Conservation (phyloP, 2,113 vertebrate species). For the Glaucomys volans region DNA sequence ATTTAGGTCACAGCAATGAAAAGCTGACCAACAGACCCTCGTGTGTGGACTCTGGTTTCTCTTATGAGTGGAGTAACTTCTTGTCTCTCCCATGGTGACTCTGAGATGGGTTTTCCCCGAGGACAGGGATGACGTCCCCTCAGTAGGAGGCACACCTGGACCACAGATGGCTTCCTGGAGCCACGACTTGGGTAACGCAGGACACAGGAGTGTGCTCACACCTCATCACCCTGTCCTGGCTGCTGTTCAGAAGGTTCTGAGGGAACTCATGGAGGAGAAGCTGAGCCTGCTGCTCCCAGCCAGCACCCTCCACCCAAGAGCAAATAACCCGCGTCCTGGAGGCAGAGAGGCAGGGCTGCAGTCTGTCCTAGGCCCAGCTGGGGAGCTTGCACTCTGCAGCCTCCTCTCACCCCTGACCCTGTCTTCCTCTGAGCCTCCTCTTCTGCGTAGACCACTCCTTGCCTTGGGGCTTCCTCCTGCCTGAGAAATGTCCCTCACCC, state of each 20-base stretch:
- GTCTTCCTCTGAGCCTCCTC: neutral
- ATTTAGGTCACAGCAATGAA: neutral
- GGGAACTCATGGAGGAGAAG: neutral
- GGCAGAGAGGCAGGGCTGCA: too few relatives aligned
- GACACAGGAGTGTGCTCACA: fast-evolving
- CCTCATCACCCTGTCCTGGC: neutral
- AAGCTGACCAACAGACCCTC: neutral
- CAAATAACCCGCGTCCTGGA: fast-evolving
- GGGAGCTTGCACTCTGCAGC: neutral
- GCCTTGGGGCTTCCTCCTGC: neutral
- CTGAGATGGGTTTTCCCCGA: neutral
- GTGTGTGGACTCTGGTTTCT: neutral
- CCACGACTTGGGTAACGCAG: fast-evolving
- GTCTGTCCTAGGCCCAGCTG: fast-evolving
- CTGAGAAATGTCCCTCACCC: neutral
- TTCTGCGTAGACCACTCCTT: too few relatives aligned
- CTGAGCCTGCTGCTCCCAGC: fast-evolving
- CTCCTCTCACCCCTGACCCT: neutral
- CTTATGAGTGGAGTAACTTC: neutral
- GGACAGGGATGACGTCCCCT: neutral
- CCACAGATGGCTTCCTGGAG: fast-evolving
- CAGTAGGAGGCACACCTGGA: fast-evolving
- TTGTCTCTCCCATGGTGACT: neutral
- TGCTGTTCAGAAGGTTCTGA: neutral
- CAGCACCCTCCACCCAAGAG: neutral